Evolutionary conservation across 2,797 vertebrate species (phyloP), one percentile per base, ranked within the genome.

Genomic region (Gouania willdenowi): DNA sequence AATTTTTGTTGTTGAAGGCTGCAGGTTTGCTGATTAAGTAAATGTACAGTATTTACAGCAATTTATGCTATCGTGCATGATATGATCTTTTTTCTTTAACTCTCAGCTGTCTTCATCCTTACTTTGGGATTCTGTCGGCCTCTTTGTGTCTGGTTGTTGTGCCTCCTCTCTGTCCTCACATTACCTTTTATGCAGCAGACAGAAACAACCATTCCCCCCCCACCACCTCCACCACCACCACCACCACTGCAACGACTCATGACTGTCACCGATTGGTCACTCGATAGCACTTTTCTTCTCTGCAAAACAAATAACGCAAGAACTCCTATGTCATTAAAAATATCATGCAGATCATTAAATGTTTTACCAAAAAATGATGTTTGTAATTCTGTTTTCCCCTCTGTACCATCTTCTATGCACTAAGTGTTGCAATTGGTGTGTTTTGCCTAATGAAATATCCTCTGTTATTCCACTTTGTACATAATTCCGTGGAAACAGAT

Each of bases 401-500:
- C 7, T 27, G 13, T 11, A 35, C 19, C 18, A 21, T n/a, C n/a
- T n/a, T 32, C n/a, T 2, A 13, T 6, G 5, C 5, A 13, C 19
- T 26, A 9, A 35, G 15, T 7, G 33, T 8, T 21, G 23, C 6
- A 14, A 26, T 8, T 25, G 15, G 33, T 19, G 62, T 56, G n/a
- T 56, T 42, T 33, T 54, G 26, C 8, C 35, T 19, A 15, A 32
- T 36, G 26, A 22, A 55, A 56, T 56, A 16, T 58, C 30, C 54
- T 61, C 51, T 63, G 55, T 35, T 26, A 56, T 61, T 30, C 45
- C 37, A 17, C 15, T 47, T 35, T 44, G 34, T 61, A 38, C 43
- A 59, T 64, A 64, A 64, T 60, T 67, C 33, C 62, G 34, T 22
- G 21, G 33, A 71, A 63, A 60, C 82, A 82, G 76, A 82, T 79